These are phyloP conservation scores for Caenorhabditis sp. DNA, from an alignment of 2,888 invertebrate genomes.

Conservation along the genomic window DNA sequence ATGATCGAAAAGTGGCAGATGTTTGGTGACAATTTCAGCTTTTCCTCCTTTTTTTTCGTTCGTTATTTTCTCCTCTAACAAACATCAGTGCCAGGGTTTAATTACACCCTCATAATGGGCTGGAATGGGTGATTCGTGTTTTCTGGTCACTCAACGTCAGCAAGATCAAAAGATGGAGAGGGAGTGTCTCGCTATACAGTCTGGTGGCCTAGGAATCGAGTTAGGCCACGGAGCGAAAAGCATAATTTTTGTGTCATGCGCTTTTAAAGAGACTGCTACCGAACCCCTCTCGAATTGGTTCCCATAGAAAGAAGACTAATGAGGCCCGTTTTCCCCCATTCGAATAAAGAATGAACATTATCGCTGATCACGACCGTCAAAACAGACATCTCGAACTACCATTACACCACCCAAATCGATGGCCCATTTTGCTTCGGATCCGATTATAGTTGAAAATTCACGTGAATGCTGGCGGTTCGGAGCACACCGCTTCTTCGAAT, in stretches of 20 bases:
- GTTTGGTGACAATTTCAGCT: neutral
- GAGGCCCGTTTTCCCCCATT: too few species aligned
- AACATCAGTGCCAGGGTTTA: conserved; percentile 34
- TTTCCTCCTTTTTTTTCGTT: neutral
- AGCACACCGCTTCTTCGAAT: neutral
- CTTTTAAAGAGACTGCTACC: too few species aligned
- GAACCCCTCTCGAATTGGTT: too few species aligned
- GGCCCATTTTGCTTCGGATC: too few species aligned
- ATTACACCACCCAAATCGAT: neutral
- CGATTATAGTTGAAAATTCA: conserved; percentile 3
- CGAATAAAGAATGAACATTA: too few species aligned
- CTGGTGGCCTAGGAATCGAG: too few species aligned
- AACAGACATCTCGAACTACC: neutral
- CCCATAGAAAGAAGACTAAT: too few species aligned
- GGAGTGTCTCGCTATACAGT: neutral
- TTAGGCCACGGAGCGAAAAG: too few species aligned
- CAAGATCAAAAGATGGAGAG: conserved; percentile 20
- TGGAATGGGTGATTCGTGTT: conserved; percentile 10
- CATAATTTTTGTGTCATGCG: neutral
- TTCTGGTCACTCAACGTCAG: conserved; percentile 38
- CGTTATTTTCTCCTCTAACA: neutral
- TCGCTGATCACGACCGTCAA: neutral
- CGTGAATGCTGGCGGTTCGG: neutral
- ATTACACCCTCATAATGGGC: neutral
- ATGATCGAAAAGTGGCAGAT: neutral